Conservation (phyloP, 2,797 vertebrate species). For the Gallinago nigripennis region DNA sequence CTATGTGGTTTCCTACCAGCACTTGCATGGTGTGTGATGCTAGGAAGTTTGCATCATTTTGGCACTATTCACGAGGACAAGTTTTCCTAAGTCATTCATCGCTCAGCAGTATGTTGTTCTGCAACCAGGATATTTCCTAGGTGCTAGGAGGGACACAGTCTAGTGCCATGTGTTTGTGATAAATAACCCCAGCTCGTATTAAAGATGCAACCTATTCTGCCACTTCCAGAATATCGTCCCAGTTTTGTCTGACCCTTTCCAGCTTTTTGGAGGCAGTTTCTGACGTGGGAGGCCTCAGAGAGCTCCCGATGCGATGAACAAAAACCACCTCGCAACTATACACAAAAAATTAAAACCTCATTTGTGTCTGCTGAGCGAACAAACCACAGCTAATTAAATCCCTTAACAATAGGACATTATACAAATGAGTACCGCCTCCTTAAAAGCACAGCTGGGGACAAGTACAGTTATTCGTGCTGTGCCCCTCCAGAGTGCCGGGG, state of each 20-base stretch:
- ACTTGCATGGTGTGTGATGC: background rate
- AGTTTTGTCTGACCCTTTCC: background rate
- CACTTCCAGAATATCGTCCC: background rate
- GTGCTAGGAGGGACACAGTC: background rate
- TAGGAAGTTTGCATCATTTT: background rate
- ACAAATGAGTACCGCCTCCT: background rate
- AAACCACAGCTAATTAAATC: slow-evolving; percentile 58
- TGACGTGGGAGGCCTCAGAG: background rate
- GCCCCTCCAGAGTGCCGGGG: background rate
- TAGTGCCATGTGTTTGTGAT: background rate
- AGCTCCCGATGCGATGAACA: background rate
- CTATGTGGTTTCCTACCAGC: background rate
- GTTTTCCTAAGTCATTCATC: background rate
- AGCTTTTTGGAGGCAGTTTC: background rate
- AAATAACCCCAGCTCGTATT: background rate
- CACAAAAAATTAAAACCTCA: slow-evolving; percentile 48
- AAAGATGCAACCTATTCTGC: background rate
- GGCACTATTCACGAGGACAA: background rate
- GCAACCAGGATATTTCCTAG: background rate
- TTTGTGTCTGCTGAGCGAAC: slow-evolving; percentile 41
- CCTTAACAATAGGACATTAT: slow-evolving; percentile 26
- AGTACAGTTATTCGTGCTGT: background rate
- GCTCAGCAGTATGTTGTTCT: background rate
- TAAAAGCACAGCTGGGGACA: slow-evolving; percentile 42
- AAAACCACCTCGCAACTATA: background rate